phyloP scores from a whole-genome alignment of 2,113 vertebrate genomes.

The Spea bombifrons region DNA sequence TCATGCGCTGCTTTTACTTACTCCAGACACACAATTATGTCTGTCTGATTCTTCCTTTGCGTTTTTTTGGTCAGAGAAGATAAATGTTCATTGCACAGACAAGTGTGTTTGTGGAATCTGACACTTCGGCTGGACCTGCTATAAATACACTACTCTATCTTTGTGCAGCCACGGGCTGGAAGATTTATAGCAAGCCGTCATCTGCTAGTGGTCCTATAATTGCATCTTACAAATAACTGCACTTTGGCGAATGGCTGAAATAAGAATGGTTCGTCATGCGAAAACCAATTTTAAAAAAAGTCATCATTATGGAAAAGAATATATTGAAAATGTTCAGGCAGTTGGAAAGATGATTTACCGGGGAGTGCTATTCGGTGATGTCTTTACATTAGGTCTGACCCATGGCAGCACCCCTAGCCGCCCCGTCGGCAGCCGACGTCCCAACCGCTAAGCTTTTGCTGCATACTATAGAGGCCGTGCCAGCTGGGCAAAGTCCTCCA shows the following conservation, averaged over 20 bases:
- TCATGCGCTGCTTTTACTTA: neutral
- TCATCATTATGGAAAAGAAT: neutral
- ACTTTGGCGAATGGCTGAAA: constrained; percentile 13
- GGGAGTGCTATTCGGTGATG: too few relatives aligned
- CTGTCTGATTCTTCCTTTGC: neutral
- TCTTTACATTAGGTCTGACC: too few relatives aligned
- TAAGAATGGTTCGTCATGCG: neutral
- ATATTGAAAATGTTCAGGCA: too few relatives aligned
- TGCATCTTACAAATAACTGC: constrained; percentile 12
- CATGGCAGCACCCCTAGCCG: too few relatives aligned
- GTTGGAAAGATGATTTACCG: too few relatives aligned
- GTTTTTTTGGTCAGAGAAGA: neutral
- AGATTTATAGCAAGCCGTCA: constrained; percentile 4
- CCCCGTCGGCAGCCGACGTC: too few relatives aligned
- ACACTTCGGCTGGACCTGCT: neutral
- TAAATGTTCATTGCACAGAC: neutral
- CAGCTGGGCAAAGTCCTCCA: too few relatives aligned
- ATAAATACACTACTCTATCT: constrained; percentile 16
- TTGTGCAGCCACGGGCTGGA: neutral
- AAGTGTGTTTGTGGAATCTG: constrained; percentile 8
- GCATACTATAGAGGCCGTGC: too few relatives aligned
- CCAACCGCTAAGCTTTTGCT: too few relatives aligned
- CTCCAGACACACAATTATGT: neutral
- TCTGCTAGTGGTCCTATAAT: constrained; percentile 30
- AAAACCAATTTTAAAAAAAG: neutral